phyloP scores from a whole-genome alignment of 2,113 vertebrate genomes.

The Channa argus region DNA sequence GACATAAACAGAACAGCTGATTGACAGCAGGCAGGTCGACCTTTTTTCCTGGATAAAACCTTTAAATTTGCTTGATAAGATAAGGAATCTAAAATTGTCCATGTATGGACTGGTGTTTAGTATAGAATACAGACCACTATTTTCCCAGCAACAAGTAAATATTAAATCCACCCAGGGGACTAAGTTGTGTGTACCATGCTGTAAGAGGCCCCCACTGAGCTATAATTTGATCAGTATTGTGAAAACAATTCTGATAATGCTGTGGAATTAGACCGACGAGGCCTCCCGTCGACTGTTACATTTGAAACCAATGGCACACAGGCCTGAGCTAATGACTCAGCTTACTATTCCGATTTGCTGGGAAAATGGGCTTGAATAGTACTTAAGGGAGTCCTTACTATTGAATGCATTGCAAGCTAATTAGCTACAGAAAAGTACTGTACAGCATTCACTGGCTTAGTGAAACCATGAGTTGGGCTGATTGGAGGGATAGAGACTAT shows the following conservation, averaged over 20 bases:
- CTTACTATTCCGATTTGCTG: slow-evolving; percentile 76
- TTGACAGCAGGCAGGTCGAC: too few species aligned
- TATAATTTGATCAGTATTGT: slow-evolving; percentile 85
- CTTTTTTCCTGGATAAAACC: too few species aligned
- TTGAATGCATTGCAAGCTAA: slow-evolving; percentile 75
- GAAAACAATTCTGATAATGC: slow-evolving; percentile 87
- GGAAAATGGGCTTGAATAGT: slow-evolving; percentile 82
- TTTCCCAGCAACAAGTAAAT: slow-evolving; percentile 50
- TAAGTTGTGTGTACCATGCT: slow-evolving; percentile 66
- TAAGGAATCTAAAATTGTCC: not conserved
- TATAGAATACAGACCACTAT: not conserved
- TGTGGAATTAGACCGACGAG: slow-evolving; percentile 78
- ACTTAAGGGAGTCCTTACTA: slow-evolving; percentile 80
- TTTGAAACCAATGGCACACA: slow-evolving; percentile 78
- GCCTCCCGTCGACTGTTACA: slow-evolving; percentile 79
- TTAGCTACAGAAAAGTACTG: slow-evolving; percentile 77
- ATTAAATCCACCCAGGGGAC: slow-evolving; percentile 57
- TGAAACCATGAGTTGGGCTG: slow-evolving; percentile 6
- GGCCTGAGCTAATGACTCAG: slow-evolving; percentile 79
- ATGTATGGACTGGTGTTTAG: not conserved
- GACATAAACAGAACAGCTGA: too few species aligned
- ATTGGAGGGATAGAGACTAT: slow-evolving; percentile 11
- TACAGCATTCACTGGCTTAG: slow-evolving; percentile 32
- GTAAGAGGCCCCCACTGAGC: slow-evolving; percentile 82
- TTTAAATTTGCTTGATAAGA: not conserved